These are phyloP conservation scores for Notodromas monacha DNA, from an alignment of 2,888 invertebrate species.

Conservation along the genomic window DNA sequence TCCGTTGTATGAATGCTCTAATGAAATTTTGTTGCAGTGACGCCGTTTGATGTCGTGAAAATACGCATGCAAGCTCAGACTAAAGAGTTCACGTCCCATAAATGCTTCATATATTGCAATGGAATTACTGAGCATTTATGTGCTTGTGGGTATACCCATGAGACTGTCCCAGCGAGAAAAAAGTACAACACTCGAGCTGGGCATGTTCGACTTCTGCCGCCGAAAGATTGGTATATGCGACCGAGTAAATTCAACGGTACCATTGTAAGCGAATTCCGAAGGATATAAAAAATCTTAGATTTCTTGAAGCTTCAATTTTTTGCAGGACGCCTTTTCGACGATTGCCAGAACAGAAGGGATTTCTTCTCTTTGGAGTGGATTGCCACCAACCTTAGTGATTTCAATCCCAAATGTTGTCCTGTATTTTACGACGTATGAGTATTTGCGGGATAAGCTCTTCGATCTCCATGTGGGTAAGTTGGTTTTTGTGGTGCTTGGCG, in stretches of 20 bases:
- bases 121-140: conserved; percentile 93
- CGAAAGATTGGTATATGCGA: conserved; percentile 23
- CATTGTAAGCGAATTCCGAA: conserved; percentile 16
- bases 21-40: conserved; percentile 31
- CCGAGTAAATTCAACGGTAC: conserved; percentile 34
- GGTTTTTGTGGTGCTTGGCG: no score
- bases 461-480: no score
- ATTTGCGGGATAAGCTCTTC: no score
- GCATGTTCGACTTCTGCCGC: conserved; percentile 5
- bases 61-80: conserved; percentile 82
- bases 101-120: conserved; percentile 84
- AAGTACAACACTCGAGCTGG: no score
- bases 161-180: conserved; percentile 7
- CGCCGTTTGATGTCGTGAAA: conserved; percentile 96
- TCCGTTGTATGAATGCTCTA: neutral
- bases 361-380: conserved; percentile 72
- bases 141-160: conserved; percentile 15
- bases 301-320: conserved; percentile 9
- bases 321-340: conserved; percentile 74
- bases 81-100: conserved; percentile 40
- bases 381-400: conserved; percentile 75
- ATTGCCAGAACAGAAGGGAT: conserved; percentile 64
- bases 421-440: conserved; percentile 90
- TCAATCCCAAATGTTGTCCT: conserved; percentile 85
- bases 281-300: conserved; percentile 6